phyloP scores from a whole-genome alignment of 1,140 invertebrate species.

The Drosophila micromelanica region DNA sequence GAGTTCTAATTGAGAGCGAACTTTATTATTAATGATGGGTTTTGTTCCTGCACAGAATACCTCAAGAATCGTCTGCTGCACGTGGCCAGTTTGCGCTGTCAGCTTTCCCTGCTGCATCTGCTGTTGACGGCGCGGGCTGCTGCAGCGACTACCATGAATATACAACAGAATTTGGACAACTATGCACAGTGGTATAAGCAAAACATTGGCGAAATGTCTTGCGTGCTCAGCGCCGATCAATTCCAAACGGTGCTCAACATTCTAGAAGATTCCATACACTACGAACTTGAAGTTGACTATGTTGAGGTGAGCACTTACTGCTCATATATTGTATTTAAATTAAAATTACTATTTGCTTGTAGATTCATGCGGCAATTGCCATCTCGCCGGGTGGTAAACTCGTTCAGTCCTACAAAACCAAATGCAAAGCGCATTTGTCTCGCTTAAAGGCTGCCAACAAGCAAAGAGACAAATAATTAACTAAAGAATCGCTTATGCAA shows the following conservation, averaged over 20 bases:
- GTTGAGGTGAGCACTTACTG: conserved; percentile 53
- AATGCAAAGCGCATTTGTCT: conserved; percentile 61
- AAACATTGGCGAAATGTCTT: conserved; percentile 79
- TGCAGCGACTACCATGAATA: conserved; percentile 60
- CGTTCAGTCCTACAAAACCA: conserved; percentile 73
- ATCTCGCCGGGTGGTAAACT: conserved; percentile 78
- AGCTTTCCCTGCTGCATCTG: conserved; percentile 59
- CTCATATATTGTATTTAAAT: background rate
- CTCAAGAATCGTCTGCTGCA: conserved; percentile 63
- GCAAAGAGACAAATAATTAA: conserved; percentile 16
- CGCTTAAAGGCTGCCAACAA: conserved; percentile 44
- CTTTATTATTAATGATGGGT: background rate
- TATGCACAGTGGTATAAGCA: conserved; percentile 81
- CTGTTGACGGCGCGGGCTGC: conserved; percentile 66
- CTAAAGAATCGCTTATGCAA: background rate
- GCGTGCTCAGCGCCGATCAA: conserved; percentile 55
- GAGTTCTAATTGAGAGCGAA: too few relatives aligned
- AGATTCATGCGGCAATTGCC: conserved; percentile 74
- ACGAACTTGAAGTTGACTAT: conserved; percentile 68
- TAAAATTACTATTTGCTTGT: background rate
- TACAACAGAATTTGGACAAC: conserved; percentile 68
- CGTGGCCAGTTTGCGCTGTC: conserved; percentile 46
- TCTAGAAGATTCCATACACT: conserved; percentile 62
- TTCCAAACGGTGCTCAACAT: conserved; percentile 60
- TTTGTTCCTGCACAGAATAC: conserved; percentile 45